These are phyloP conservation scores for Podotricha telesiphe DNA, from an alignment of 2,888 invertebrate species.

Conservation along the genomic window DNA sequence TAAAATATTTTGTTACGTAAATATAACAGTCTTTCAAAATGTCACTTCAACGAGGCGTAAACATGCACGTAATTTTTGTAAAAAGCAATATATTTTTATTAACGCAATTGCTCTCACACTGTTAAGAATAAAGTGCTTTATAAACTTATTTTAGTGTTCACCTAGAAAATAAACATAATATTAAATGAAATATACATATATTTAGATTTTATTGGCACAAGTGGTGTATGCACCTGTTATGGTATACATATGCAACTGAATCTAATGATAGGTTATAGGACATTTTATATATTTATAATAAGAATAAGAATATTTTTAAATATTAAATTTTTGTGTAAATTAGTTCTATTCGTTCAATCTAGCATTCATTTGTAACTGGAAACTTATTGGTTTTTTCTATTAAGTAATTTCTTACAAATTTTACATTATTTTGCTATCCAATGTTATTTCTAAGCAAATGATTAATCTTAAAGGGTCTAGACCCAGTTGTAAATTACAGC, in stretches of 20 bases:
- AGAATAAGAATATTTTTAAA: too few species aligned
- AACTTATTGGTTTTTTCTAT: too few species aligned
- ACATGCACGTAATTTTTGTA: background rate
- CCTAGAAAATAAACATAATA: background rate
- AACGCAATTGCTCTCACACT: background rate
- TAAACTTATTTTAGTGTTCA: background rate
- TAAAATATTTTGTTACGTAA: background rate
- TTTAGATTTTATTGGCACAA: too few species aligned
- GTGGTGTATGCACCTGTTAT: too few species aligned
- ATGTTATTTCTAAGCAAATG: background rate
- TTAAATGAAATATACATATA: background rate
- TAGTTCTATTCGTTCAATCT: too few species aligned
- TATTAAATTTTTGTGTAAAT: too few species aligned
- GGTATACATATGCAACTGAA: too few species aligned
- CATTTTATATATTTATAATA: too few species aligned
- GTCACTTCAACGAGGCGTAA: constrained; percentile 4
- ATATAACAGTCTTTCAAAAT: background rate
- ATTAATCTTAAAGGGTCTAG: background rate
- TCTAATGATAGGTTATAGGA: too few species aligned
- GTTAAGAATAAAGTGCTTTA: background rate
- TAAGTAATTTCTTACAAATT: too few species aligned
- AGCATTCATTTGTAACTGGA: too few species aligned
- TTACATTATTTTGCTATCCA: background rate
- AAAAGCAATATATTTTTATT: constrained; percentile 9
- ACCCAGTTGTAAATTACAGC: background rate